A percentile compares a stretch with the other conserved stretches of the same genome.
These are phyloP conservation scores for Hyposoter dolosus DNA, from an alignment of 2,888 invertebrate genomes.

Conservation along the genomic window DNA sequence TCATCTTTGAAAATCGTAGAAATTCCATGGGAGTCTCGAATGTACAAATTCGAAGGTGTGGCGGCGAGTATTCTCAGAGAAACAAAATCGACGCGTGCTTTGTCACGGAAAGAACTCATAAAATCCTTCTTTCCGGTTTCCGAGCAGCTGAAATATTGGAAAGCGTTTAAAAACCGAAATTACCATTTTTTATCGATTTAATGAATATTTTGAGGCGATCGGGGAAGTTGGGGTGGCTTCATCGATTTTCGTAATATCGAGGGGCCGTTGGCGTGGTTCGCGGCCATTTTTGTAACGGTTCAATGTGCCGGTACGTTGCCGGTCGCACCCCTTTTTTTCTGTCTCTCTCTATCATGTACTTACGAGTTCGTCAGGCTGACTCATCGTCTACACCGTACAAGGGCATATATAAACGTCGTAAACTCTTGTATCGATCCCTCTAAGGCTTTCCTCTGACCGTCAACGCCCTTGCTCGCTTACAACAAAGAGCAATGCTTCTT, in stretches of 20 bases:
- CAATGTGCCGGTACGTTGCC: constrained; percentile 60
- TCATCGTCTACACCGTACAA: constrained; percentile 65
- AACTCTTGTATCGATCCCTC: constrained; percentile 48
- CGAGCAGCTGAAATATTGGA: too few relatives aligned
- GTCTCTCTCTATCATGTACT: background rate
- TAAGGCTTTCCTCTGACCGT: constrained; percentile 35
- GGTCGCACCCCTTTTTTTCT: constrained; percentile 66
- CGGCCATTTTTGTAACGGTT: constrained; percentile 67
- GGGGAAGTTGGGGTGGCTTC: background rate
- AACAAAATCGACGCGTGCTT: constrained; percentile 25
- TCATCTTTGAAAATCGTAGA: background rate
- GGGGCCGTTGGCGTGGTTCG: constrained; percentile 24
- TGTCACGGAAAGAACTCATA: background rate
- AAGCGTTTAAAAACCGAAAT: background rate
- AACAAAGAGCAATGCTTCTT: constrained; percentile 24
- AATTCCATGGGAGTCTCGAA: background rate
- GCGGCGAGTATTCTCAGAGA: background rate
- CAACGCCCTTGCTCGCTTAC: constrained; percentile 54
- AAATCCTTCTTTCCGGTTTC: background rate
- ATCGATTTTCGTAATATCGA: constrained; percentile 1
- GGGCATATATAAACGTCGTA: constrained; percentile 54
- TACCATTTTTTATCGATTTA: background rate
- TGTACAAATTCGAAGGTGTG: constrained; percentile 5
- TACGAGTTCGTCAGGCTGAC: constrained; percentile 51
- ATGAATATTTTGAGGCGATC: constrained; percentile 4